Percentiles rank a stretch among this genome's conserved stretches.
Conservation (phyloP, 2,113 vertebrate species). For the Psammodynastes pulverulentus region DNA sequence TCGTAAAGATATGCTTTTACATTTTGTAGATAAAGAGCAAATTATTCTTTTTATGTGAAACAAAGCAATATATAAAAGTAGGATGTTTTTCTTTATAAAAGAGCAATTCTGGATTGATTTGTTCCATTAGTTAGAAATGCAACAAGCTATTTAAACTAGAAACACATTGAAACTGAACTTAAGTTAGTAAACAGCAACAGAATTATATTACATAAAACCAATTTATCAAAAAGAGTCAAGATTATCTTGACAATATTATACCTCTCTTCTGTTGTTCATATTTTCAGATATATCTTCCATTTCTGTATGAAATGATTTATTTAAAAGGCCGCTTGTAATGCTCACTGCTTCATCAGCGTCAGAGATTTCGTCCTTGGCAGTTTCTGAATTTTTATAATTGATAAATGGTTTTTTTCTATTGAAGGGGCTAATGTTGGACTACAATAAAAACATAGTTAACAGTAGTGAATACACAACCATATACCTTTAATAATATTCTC, state of each 20-base stretch:
- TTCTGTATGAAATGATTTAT: conserved; percentile 42
- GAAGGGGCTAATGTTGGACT: conserved; percentile 45
- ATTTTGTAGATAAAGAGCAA: not conserved
- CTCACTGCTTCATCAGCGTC: conserved; percentile 34
- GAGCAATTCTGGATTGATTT: not conserved
- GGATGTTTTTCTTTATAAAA: not conserved
- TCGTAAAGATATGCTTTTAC: not conserved
- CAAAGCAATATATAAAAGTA: not conserved
- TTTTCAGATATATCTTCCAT: conserved; percentile 28
- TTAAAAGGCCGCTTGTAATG: conserved; percentile 11
- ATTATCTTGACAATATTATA: conserved; percentile 9
- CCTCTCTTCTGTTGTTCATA: conserved; percentile 39
- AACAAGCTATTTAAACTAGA: conserved; percentile 3
- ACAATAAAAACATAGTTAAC: not conserved
- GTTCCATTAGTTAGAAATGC: not conserved
- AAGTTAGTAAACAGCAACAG: not conserved
- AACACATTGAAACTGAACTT: not conserved
- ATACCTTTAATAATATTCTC: not conserved
- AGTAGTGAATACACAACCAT: not conserved
- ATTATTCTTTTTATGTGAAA: not conserved
- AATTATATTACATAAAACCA: not conserved
- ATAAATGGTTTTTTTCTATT: conserved; percentile 16
- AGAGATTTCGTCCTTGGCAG: not conserved
- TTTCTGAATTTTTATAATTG: conserved; percentile 39
- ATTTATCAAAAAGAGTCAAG: conserved; percentile 2